Conservation (phyloP, 1,140 invertebrate species). For the Cydia splendana region DNA sequence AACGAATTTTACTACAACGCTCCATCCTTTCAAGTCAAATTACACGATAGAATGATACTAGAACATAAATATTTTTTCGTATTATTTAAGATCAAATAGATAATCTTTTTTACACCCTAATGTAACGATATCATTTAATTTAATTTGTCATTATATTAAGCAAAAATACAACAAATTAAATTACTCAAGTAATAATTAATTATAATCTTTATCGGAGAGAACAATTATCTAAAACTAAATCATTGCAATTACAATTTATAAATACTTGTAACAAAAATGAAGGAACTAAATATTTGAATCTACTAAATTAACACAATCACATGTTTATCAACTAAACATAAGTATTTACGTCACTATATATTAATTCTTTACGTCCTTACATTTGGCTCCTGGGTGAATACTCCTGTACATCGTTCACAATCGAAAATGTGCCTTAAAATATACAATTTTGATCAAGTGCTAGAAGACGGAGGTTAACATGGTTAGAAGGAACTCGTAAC, state of each 20-base stretch:
- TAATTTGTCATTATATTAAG: slow-evolving; percentile 79
- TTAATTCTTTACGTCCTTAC: slow-evolving; percentile 69
- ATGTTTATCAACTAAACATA: slow-evolving; percentile 71
- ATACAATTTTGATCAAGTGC: not conserved
- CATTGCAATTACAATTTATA: slow-evolving; percentile 76
- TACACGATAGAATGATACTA: slow-evolving; percentile 79
- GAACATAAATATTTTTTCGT: slow-evolving; percentile 79
- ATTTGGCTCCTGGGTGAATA: slow-evolving; percentile 70
- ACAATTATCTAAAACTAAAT: slow-evolving; percentile 75
- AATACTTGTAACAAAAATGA: slow-evolving; percentile 78
- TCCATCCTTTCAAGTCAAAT: slow-evolving; percentile 74
- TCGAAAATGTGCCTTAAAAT: slow-evolving; percentile 36
- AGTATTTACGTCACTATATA: slow-evolving; percentile 60
- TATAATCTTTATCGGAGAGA: slow-evolving; percentile 74
- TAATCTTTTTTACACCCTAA: slow-evolving; percentile 80
- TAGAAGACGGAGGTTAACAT: not conserved
- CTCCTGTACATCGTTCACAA: slow-evolving; percentile 37
- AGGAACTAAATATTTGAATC: slow-evolving; percentile 78
- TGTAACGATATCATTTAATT: slow-evolving; percentile 75
- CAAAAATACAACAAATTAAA: slow-evolving; percentile 78
- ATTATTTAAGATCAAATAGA: slow-evolving; percentile 79
- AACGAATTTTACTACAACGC: slow-evolving; percentile 78
- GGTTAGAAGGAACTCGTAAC: slow-evolving; percentile 2
- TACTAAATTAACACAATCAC: slow-evolving; percentile 74
- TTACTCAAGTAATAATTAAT: slow-evolving; percentile 76